Evolutionary conservation across 2,797 vertebrate species (phyloP).

Genomic region (Sebastes ruberrimus): DNA sequence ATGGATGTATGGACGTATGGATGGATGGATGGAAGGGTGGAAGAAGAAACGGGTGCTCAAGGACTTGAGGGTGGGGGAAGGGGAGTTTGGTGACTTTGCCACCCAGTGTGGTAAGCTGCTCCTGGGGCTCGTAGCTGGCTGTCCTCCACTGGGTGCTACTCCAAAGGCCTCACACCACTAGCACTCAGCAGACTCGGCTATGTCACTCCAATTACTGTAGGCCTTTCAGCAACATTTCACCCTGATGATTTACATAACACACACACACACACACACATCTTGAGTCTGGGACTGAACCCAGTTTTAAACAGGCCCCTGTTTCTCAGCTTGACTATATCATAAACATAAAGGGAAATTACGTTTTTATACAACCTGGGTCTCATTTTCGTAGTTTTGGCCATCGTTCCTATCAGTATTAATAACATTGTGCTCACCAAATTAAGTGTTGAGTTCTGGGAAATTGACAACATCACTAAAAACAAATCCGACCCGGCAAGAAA

Average conservation of each 20-base stretch:
- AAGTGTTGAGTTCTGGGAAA: background rate
- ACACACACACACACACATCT: slow-evolving; percentile 1
- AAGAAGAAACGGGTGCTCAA: slow-evolving; percentile 48
- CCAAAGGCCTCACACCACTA: slow-evolving; percentile 33
- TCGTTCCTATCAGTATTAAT: background rate
- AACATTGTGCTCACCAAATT: background rate
- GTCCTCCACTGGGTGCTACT: slow-evolving; percentile 40
- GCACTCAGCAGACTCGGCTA: slow-evolving; percentile 17
- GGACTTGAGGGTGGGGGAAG: slow-evolving; percentile 26
- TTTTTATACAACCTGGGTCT: background rate
- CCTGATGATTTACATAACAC: slow-evolving; percentile 38
- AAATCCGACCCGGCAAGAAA: background rate
- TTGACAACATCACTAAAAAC: background rate
- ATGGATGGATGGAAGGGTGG: slow-evolving; percentile 29
- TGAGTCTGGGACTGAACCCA: background rate
- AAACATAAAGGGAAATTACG: background rate
- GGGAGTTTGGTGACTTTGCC: slow-evolving; percentile 68
- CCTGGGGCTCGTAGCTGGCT: slow-evolving; percentile 40
- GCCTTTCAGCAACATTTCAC: slow-evolving; percentile 42
- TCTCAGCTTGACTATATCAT: background rate
- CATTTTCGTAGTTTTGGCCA: background rate
- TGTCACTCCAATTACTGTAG: slow-evolving; percentile 20
- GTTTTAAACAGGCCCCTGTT: background rate
- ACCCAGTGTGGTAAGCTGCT: slow-evolving; percentile 54
- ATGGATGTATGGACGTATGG: slow-evolving; percentile 36